Evolutionary conservation across 2,888 invertebrate genomes (phyloP), one percentile per base, ranked within the genome.

Genomic region (Leucania comma): DNA sequence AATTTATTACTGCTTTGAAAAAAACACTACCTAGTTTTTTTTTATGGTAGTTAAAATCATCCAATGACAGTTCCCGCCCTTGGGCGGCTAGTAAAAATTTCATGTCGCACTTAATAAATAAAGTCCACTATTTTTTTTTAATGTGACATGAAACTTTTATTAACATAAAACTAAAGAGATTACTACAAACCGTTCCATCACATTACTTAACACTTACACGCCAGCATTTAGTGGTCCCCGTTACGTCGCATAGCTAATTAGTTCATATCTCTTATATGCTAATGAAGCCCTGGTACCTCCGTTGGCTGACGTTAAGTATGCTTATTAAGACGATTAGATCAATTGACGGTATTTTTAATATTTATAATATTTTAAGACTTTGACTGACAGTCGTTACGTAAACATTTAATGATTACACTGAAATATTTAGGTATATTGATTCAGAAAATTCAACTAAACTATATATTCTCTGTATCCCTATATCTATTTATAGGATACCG

Each of bases 201-300:
- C 42, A 57, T n/a, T 61, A 54, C 50, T 65, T 63, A 79, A 57
- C 75, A 74, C 64, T 48, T 62, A 71, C 56, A 59, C 57, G 58
- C 58, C 54, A 66, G 51, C 65, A 42, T 72, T 63, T 74, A 68
- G 79, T 65, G 61, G 38, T 42, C 20, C 38, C 75, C 62, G 76
- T 76, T 75, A 72, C 63, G 53, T 58, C 60, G 72, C 62, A 70
- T 72, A 70, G 51, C 67, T 80, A 80, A 83, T 81, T 83, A 81
- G 81, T 68, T 58, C 60, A 53, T 69, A 76, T 80, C 69, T 83
- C 68, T 42, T 60, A 24, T 72, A 80, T 73, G 83, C 69, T 80
- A 81, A 81, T 83, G 68, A 24, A 14, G 58, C 57, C 67, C 56
- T 80, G 65, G 65, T 72, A 68, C 74, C 60, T 56, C 51, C 50